Conservation (phyloP, 2,113 vertebrate genomes). For the Vulpes vulpes region DNA sequence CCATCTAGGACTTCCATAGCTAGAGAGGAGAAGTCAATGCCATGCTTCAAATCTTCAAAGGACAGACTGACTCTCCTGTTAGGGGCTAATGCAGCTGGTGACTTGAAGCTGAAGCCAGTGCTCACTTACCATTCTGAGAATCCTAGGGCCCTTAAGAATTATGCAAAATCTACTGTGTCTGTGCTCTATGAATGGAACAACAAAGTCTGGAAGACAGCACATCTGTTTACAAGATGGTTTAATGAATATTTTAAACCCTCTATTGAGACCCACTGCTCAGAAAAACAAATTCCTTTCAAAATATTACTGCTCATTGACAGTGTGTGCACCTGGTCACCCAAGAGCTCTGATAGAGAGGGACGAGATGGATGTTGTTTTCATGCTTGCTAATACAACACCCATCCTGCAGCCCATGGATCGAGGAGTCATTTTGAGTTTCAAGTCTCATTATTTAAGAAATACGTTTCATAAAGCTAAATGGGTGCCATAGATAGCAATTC, state of each 20-base stretch:
- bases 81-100: neutral
- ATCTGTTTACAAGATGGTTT: neutral
- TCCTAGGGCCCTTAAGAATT: neutral
- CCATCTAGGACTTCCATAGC: neutral
- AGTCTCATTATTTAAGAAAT: neutral
- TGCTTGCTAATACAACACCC: neutral
- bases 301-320: neutral
- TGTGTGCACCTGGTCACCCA: no score
- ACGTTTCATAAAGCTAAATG: neutral
- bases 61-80: neutral
- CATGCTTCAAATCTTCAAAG: neutral
- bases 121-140: neutral
- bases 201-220: neutral
- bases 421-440: neutral
- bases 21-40: neutral
- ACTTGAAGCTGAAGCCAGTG: neutral
- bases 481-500: neutral
- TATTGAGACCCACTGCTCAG: neutral
- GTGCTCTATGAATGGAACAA: neutral
- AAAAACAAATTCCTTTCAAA: neutral
- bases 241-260: neutral
- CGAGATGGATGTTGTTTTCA: neutral
- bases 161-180: neutral
- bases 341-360: neutral
- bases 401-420: neutral